These are phyloP conservation scores for Ypsolopha sequella DNA, from an alignment of 2,888 invertebrate species.

Conservation along the genomic window DNA sequence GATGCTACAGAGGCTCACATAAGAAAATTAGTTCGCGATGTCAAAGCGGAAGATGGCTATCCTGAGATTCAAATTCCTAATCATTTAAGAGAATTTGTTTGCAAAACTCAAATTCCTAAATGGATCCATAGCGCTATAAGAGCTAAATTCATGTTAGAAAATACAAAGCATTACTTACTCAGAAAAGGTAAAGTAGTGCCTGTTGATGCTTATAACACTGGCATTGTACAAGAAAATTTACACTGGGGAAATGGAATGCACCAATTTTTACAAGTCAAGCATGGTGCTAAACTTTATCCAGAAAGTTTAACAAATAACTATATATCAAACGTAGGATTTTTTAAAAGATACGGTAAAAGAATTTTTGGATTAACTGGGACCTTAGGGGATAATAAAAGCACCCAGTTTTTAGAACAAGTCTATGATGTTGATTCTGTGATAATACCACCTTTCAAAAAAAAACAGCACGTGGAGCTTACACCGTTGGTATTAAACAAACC, in stretches of 20 bases:
- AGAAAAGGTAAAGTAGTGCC: conserved; percentile 8
- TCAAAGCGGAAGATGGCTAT: conserved; percentile 5
- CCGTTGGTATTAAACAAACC: conserved; percentile 4
- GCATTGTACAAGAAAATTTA: conserved; percentile 8
- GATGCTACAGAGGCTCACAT: conserved; percentile 7
- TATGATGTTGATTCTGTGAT: conserved; percentile 10
- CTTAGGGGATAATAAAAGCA: conserved; percentile 8
- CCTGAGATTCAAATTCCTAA: conserved; percentile 10
- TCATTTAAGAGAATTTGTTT: conserved; percentile 10
- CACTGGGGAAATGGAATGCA: conserved; percentile 11
- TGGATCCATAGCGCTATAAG: conserved; percentile 11
- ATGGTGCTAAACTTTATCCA: conserved; percentile 8
- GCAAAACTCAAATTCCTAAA: conserved; percentile 7
- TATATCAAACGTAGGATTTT: conserved; percentile 11
- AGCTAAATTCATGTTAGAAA: conserved; percentile 8
- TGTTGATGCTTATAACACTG: conserved; percentile 11
- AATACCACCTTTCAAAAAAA: conserved; percentile 11
- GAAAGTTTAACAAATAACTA: conserved; percentile 12
- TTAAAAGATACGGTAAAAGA: conserved; percentile 7
- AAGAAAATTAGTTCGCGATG: conserved; percentile 9
- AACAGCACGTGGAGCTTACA: conserved; percentile 7
- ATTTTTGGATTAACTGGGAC: conserved; percentile 12
- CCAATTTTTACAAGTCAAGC: conserved; percentile 13
- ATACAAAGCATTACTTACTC: conserved; percentile 10
- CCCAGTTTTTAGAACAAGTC: conserved; percentile 6